These are phyloP conservation scores for Poecilia picta DNA, from an alignment of 2,797 vertebrate species.

Conservation along the genomic window DNA sequence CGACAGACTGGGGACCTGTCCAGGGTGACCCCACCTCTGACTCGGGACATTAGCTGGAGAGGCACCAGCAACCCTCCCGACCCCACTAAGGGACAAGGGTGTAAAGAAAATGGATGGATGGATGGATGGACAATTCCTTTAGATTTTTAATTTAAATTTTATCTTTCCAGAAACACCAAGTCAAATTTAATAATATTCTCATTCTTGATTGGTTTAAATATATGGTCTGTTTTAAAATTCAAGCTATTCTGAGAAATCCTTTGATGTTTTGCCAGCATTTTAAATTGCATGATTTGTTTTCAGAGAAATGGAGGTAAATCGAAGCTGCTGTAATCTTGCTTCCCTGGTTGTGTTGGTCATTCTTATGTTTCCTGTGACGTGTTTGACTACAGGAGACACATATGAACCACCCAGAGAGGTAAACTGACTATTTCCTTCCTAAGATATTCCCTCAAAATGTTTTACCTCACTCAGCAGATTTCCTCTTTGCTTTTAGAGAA, in stretches of 20 bases:
- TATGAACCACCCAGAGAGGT: conserved; percentile 37
- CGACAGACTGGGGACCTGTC: too few species aligned
- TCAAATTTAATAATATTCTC: background rate
- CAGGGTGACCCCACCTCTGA: too few species aligned
- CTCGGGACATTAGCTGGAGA: too few species aligned
- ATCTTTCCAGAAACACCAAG: background rate
- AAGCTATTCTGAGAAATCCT: background rate
- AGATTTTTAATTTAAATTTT: background rate
- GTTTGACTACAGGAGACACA: conserved; percentile 29
- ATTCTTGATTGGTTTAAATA: background rate
- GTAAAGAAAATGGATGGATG: too few species aligned
- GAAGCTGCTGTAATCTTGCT: conserved; percentile 32
- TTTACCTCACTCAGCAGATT: background rate
- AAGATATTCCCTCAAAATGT: background rate
- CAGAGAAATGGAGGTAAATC: conserved; percentile 46
- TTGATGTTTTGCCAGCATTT: background rate
- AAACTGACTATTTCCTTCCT: background rate
- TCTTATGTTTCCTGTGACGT: conserved; percentile 45
- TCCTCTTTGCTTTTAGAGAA: conserved; percentile 17
- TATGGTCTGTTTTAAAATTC: background rate
- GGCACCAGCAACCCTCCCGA: too few species aligned
- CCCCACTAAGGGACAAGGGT: too few species aligned
- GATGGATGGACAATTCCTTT: background rate
- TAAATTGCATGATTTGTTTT: conserved; percentile 1
- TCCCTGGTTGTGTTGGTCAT: conserved; percentile 41